These are phyloP conservation scores for Sarcophaga bullata DNA, from an alignment of 1,140 invertebrate genomes.

Conservation along the genomic window DNA sequence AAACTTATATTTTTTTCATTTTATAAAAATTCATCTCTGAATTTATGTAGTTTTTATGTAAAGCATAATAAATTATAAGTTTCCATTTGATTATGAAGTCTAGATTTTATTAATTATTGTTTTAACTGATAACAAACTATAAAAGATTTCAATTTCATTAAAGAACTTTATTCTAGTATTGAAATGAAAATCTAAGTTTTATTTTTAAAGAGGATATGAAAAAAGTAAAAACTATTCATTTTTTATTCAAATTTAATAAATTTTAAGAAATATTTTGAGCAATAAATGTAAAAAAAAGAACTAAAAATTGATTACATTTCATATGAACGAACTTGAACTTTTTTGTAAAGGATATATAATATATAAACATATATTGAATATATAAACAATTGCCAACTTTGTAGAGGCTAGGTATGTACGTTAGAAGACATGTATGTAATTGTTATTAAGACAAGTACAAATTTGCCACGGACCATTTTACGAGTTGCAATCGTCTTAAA, in stretches of 20 bases:
- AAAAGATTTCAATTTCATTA: background rate
- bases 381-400: too few relatives aligned
- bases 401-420: too few relatives aligned
- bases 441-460: too few relatives aligned
- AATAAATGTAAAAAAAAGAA: background rate
- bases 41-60: slow-evolving; percentile 17
- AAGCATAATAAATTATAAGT: slow-evolving; percentile 1
- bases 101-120: background rate
- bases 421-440: too few relatives aligned
- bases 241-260: too few relatives aligned
- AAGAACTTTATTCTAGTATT: background rate
- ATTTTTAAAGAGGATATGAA: background rate
- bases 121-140: background rate
- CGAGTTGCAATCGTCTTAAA: too few relatives aligned
- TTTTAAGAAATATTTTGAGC: background rate
- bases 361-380: too few relatives aligned
- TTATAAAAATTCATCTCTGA: background rate
- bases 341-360: too few relatives aligned
- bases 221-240: background rate
- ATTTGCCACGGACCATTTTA: too few relatives aligned
- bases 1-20: background rate
- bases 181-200: background rate
- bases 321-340: too few relatives aligned
- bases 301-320: background rate
- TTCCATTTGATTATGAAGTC: background rate